Evolutionary conservation across 2,113 vertebrate species (phyloP).

Genomic region (Dromaius novaehollandiae): DNA sequence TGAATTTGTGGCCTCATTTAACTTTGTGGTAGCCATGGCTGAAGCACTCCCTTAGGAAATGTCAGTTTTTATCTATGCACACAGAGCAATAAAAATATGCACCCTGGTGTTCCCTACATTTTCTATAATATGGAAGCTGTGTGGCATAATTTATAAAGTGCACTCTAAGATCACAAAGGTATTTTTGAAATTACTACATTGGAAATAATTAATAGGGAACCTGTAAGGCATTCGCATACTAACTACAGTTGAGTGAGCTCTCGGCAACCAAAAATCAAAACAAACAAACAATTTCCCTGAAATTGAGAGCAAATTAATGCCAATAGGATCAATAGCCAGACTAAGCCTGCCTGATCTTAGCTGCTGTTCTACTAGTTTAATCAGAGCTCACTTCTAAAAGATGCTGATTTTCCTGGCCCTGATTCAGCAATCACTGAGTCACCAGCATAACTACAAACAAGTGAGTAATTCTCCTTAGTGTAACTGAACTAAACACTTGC

Average conservation of each 20-base stretch:
- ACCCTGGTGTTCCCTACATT: background rate
- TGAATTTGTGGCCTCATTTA: slow-evolving; percentile 61
- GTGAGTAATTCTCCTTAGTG: rapidly evolving
- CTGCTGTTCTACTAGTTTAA: background rate
- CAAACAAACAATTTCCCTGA: background rate
- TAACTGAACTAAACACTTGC: background rate
- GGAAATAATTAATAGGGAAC: slow-evolving; percentile 36
- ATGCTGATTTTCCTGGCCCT: background rate
- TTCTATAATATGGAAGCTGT: slow-evolving; percentile 4
- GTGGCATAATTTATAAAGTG: slow-evolving; percentile 35
- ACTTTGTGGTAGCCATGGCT: background rate
- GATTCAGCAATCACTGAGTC: background rate
- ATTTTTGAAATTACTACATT: slow-evolving; percentile 33
- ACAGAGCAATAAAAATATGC: slow-evolving; percentile 24
- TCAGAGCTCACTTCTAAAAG: background rate
- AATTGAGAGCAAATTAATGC: background rate
- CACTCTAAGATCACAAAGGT: background rate
- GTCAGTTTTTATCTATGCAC: slow-evolving; percentile 8
- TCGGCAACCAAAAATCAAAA: background rate
- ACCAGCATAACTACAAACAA: background rate
- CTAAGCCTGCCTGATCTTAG: background rate
- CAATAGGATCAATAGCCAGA: background rate
- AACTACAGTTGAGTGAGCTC: background rate
- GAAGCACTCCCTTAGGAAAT: slow-evolving; percentile 35
- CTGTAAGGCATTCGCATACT: slow-evolving; percentile 27